Evolutionary conservation across 92 coral and sea anemone genomes (phyloP), one percentile per base, ranked within the genome.

Genomic region (Zoanthus sociatus): DNA sequence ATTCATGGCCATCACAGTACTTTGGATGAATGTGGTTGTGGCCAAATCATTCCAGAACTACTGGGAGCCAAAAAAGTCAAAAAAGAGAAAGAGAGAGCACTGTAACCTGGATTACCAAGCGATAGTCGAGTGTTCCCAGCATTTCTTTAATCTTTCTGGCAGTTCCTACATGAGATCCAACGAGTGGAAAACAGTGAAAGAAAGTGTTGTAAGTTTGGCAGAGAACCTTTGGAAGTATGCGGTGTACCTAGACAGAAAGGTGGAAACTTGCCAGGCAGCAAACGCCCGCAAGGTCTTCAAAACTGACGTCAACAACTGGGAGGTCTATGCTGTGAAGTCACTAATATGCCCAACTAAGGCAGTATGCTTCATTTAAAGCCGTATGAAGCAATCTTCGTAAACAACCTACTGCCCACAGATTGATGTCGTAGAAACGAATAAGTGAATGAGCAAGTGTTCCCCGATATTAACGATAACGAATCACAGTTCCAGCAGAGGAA

Each of bases 341-440:
- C 18, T 83, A 5, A 66, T 87, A 1, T 14, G 44, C 14, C 77
- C 81, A 26, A 70, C 87, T 31, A 88, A 81, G 73, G 78, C 69
- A 88, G 90, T 87, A 71, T 88, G 83, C 56, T 81, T 14, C 87
- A 88, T 53, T 54, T 82, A 11, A 54, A 71, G 83, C 82, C 88
- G 1, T 88, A 88, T 82, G 79, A 88, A 76, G 79, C 88, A 45
- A 75, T 73, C 45, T 73, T 88, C 66, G 16, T 82, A 1, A 79
- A 88, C 67, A 83, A 72, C 54, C 64, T 42, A 33, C 83, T 88
- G 5, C 91, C 88, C 13, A 33, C 82, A 1, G 82, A 88, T 30
- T 67, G 88, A 30, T 61, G 86, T 56, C 48, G 90, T 18, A 78
- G 90, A 51, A 26, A 14, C 31, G 90, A 87, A 51, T 87, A 87